Evolutionary conservation across 1,140 invertebrate genomes (phyloP).

Genomic region (Laupala kohalensis): DNA sequence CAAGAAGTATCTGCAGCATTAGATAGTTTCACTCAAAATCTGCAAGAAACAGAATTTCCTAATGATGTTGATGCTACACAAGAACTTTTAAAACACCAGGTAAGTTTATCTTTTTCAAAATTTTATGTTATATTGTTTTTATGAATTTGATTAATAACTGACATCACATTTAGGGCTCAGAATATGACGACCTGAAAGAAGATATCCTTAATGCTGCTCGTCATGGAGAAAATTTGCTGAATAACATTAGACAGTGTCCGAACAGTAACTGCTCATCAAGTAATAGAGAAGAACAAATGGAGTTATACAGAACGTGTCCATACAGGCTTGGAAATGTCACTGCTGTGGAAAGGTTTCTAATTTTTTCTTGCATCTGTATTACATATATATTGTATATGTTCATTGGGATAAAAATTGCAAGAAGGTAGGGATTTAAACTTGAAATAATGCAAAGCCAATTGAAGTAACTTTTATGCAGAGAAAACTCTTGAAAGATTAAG

Average conservation of each 20-base stretch:
- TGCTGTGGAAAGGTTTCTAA: conserved; percentile 69
- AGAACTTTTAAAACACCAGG: conserved; percentile 50
- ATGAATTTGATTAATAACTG: not conserved
- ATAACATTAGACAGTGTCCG: conserved; percentile 38
- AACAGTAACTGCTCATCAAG: not conserved
- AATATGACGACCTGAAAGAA: conserved; percentile 56
- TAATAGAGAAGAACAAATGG: conserved; percentile 2
- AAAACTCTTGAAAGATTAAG: too few relatives aligned
- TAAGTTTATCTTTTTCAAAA: conserved; percentile 16
- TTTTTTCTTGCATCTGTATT: not conserved
- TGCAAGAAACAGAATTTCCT: conserved; percentile 66
- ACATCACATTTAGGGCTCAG: conserved; percentile 21
- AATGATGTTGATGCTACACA: conserved; percentile 67
- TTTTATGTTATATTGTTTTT: not conserved
- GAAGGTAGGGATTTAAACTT: too few relatives aligned
- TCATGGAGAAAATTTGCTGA: conserved; percentile 71
- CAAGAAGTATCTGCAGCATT: conserved; percentile 73
- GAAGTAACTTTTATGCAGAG: too few relatives aligned
- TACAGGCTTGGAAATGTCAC: conserved; percentile 74
- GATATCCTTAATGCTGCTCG: conserved; percentile 67
- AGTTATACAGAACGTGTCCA: conserved; percentile 16
- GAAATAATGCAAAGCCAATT: too few relatives aligned
- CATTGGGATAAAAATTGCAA: too few relatives aligned
- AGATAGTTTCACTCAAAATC: conserved; percentile 69
- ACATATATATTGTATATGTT: too few relatives aligned